Evolutionary conservation across 2,888 invertebrate genomes (phyloP).

Genomic region (Papilio demoleus): DNA sequence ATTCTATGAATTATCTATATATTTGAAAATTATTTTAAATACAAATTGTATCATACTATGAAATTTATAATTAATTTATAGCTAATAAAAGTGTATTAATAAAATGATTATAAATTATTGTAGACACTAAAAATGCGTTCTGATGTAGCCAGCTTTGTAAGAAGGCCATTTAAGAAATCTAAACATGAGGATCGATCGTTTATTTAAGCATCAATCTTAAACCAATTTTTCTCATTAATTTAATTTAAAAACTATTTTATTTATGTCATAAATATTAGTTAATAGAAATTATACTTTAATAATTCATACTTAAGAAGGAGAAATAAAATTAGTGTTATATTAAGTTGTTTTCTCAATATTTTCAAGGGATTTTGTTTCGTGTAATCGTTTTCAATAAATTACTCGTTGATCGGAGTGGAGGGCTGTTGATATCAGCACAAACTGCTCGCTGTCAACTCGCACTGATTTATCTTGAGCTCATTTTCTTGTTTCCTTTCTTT

Average conservation of each 20-base stretch:
- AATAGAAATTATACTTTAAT: not conserved
- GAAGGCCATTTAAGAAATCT: too few relatives aligned
- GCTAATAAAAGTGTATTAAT: too few relatives aligned
- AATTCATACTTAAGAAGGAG: not conserved
- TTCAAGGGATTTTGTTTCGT: constrained; percentile 2
- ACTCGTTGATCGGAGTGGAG: constrained; percentile 16
- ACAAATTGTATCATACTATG: too few relatives aligned
- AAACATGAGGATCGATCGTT: too few relatives aligned
- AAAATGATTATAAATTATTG: too few relatives aligned
- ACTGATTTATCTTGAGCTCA: constrained; percentile 27
- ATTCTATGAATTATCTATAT: not conserved
- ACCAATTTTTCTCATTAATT: too few relatives aligned
- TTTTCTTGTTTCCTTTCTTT: constrained; percentile 29
- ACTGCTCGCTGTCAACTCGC: constrained; percentile 21
- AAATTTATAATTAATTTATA: too few relatives aligned
- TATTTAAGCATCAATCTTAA: too few relatives aligned
- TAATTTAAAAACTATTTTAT: not conserved
- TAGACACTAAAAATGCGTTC: not conserved
- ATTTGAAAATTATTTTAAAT: not conserved
- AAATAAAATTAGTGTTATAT: not conserved
- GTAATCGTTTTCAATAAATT: constrained; percentile 32
- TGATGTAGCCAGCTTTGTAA: not conserved
- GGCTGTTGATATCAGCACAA: constrained; percentile 35
- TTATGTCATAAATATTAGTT: not conserved
- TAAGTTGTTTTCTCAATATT: not conserved